These are phyloP conservation scores for Strigops habroptila DNA, from an alignment of 2,113 vertebrate species.

Conservation along the genomic window DNA sequence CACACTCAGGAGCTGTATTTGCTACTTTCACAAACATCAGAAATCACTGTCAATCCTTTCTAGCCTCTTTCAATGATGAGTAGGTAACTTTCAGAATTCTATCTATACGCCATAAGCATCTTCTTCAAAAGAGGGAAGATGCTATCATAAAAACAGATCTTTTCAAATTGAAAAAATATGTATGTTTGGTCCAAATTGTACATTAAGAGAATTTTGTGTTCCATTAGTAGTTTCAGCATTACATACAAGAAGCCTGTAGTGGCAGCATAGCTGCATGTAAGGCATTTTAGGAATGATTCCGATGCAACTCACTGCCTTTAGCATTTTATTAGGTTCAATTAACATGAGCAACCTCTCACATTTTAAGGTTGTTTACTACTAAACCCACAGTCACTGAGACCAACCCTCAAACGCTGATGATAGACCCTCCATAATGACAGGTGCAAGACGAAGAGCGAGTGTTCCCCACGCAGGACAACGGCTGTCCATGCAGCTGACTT, in stretches of 20 bases:
- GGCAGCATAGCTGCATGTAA: slow-evolving; percentile 28
- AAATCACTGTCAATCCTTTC: neutral
- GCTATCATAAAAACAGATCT: neutral
- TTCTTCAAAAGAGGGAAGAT: neutral
- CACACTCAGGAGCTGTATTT: neutral
- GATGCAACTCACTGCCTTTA: neutral
- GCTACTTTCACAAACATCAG: neutral
- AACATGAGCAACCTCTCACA: slow-evolving; percentile 25
- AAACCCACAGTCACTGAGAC: neutral
- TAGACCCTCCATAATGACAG: neutral
- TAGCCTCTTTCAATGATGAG: neutral
- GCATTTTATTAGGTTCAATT: neutral
- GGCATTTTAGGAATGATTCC: slow-evolving; percentile 49
- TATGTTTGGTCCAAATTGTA: neutral
- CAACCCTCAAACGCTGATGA: neutral
- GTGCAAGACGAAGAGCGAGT: neutral
- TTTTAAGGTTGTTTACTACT: neutral
- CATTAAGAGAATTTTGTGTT: neutral
- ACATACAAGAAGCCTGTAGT: neutral
- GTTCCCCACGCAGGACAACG: neutral
- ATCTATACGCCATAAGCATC: neutral
- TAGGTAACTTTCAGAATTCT: neutral
- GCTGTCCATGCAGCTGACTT: neutral
- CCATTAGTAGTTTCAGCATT: neutral
- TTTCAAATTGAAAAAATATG: neutral